Base-by-base conservation (phyloP, 2,888 invertebrate species). In the Polyommatus iphigenia region DNA sequence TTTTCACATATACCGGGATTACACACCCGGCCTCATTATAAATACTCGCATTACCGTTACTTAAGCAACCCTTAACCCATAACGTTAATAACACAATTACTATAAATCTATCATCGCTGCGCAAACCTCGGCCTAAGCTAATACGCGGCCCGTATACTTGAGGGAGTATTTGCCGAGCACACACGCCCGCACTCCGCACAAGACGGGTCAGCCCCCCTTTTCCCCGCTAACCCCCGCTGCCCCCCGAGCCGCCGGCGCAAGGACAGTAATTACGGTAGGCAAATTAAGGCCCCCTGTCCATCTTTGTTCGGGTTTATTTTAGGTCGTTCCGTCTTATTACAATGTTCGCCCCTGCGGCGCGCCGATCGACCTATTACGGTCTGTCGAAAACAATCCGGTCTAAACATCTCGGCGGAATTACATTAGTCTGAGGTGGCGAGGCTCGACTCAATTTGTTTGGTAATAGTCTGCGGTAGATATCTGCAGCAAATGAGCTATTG, bases 221-320 rank as follows among this genome's bases (percentile, higher is more conserved):
- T 46, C 13, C 46, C 41, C 41, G 10, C 41, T 41, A 41, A 2
- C 41, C 41, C 89, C 54, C 54, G 15, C 50, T 50, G 4, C 88
- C 89, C 88, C 90, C 92, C 91, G 88, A 87, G 88, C 91, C 93
- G n/a, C 67, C 67, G 67, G 67, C 93, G 89, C 89, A 91, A 93
- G 93, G 94, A 94, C 94, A 94, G 94, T 94, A 94, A 94, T 94
- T 94, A 94, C 94, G 93, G 94, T 93, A 94, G 94, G 94, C 94
- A 94, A 94, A 94, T 94, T 94, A 94, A 94, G 94, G 84, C 85
- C 86, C 88, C 87, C 87, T 92, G 92, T 91, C 92, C 93, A 91
- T 92, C 92, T 91, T 91, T 91, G 91, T 91, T 84, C 88, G 85
- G 91, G 93, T 93, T 93, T 93, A 92, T 94, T 94, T 93, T 91